phyloP scores from a whole-genome alignment of 1,140 invertebrate species.

The Lordiphosa stackelbergi region DNA sequence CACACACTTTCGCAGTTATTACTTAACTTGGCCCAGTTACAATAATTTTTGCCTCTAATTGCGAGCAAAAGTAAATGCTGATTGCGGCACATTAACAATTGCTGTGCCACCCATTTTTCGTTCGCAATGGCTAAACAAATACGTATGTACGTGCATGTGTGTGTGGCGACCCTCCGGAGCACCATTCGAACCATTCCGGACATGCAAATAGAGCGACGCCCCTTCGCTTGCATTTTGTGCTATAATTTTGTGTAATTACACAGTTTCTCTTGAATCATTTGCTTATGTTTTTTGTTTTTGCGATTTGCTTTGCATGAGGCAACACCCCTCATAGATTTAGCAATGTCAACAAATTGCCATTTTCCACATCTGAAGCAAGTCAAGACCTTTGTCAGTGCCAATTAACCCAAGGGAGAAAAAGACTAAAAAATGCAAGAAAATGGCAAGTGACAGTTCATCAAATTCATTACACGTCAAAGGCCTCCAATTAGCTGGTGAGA shows the following conservation, averaged over 20 bases:
- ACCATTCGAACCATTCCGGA: slow-evolving; percentile 12
- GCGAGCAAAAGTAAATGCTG: slow-evolving; percentile 31
- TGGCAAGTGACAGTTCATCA: slow-evolving; percentile 56
- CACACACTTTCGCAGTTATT: neutral
- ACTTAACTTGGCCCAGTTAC: neutral
- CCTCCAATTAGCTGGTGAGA: slow-evolving; percentile 39
- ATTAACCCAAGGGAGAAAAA: slow-evolving; percentile 41
- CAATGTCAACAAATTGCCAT: slow-evolving; percentile 35
- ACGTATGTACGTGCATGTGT: slow-evolving; percentile 19
- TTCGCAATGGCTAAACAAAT: slow-evolving; percentile 28
- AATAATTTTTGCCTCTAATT: slow-evolving; percentile 18
- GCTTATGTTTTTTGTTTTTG: slow-evolving; percentile 1
- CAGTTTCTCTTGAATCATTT: slow-evolving; percentile 12
- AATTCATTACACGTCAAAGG: slow-evolving; percentile 38
- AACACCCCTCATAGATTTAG: slow-evolving; percentile 14
- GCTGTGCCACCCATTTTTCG: slow-evolving; percentile 2
- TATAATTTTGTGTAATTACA: slow-evolving; percentile 35
- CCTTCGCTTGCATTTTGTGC: slow-evolving; percentile 6
- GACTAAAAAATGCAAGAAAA: slow-evolving; percentile 26
- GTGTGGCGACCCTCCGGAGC: slow-evolving; percentile 14
- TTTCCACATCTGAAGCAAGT: slow-evolving; percentile 27
- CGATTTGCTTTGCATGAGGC: neutral
- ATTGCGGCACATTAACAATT: slow-evolving; percentile 43
- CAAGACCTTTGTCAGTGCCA: slow-evolving; percentile 69
- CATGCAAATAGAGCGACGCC: slow-evolving; percentile 41